Percentiles rank a stretch among this genome's conserved stretches.
phyloP scores from a whole-genome alignment of 2,113 vertebrate species.

The Pica pica region DNA sequence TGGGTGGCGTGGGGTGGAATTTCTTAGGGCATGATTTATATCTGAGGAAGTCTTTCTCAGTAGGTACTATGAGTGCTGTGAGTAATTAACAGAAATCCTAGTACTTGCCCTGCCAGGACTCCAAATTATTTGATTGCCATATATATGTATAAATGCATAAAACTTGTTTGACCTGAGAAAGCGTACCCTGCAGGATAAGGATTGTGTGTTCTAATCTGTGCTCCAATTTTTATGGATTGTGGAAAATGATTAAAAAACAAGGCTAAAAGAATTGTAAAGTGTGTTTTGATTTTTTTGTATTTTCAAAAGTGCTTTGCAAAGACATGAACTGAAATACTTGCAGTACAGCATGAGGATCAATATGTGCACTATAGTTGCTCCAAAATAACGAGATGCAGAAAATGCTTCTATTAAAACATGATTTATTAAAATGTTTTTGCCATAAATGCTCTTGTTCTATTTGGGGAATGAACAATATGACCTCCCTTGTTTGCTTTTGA shows the following conservation, averaged over 20 bases:
- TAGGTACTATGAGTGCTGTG: background rate
- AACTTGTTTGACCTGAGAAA: background rate
- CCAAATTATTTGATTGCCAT: background rate
- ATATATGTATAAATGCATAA: background rate
- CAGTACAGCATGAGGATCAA: background rate
- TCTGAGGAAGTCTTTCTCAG: background rate
- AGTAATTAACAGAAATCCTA: background rate
- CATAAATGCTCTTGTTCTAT: background rate
- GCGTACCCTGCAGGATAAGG: background rate
- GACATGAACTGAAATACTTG: background rate
- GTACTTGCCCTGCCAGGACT: background rate
- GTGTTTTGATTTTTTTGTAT: background rate
- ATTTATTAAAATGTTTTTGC: background rate
- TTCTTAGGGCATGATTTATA: background rate
- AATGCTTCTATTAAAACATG: background rate
- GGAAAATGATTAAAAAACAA: background rate
- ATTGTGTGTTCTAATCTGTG: background rate
- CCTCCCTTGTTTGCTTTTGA: background rate
- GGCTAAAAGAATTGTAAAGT: background rate
- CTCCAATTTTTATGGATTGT: background rate
- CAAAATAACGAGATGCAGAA: background rate
- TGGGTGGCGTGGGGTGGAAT: fast-evolving
- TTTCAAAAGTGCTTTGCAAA: background rate
- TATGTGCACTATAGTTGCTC: background rate
- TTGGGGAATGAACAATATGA: background rate